Conservation (phyloP, 1,140 invertebrate species). For the Heliconius eleuchia region DNA sequence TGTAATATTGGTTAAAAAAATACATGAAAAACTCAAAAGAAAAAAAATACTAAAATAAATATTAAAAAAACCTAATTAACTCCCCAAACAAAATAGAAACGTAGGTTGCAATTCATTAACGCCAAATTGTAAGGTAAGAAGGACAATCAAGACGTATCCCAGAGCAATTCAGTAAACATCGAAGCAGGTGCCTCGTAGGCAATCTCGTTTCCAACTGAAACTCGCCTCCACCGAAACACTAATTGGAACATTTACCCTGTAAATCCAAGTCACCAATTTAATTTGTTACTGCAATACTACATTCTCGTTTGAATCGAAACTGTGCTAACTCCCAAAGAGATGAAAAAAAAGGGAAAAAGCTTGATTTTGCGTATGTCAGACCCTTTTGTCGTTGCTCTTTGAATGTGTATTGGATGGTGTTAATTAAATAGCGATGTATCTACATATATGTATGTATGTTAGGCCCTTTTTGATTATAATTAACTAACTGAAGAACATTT, state of each 20-base stretch:
- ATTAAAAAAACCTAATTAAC: conserved; percentile 16
- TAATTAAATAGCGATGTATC: not conserved
- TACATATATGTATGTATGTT: not conserved
- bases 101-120: not conserved
- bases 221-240: conserved; percentile 64
- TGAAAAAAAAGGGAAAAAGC: conserved; percentile 6
- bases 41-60: no score
- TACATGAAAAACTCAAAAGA: no score
- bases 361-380: conserved; percentile 15
- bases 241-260: conserved; percentile 74
- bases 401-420: not conserved
- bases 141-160: conserved; percentile 35
- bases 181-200: conserved; percentile 60
- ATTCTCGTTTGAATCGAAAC: conserved; percentile 23
- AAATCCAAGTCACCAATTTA: conserved; percentile 66
- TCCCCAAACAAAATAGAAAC: not conserved
- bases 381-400: not conserved
- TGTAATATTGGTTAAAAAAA: no score
- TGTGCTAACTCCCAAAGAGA: conserved; percentile 26
- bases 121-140: conserved; percentile 12
- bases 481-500: not conserved
- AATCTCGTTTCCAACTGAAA: conserved; percentile 61
- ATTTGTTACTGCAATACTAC: conserved; percentile 49
- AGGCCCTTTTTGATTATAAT: not conserved
- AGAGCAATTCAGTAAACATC: conserved; percentile 39